Evolutionary conservation across 2,797 vertebrate genomes (phyloP), one percentile per base, ranked within the genome.

Genomic region (Crocodylus rhombifer): DNA sequence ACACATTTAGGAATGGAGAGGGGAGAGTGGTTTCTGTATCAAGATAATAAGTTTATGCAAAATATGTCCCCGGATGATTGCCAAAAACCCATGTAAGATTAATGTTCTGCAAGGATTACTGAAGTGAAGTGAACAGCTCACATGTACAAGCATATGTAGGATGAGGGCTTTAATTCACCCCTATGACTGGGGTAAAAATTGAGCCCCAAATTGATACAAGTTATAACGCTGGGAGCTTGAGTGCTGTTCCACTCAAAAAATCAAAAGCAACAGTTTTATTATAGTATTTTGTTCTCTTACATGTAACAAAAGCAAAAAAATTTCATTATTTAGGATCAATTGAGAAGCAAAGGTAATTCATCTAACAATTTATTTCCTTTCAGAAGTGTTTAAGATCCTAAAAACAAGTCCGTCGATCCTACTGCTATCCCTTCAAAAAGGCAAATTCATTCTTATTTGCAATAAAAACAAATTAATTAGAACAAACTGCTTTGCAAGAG

Each of bases 401-500:
- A 94, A 94, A 85, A 25, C 55, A 91, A 77, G 30, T 23, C 56
- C 86, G 83, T 90, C 21, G 84, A 2, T 90, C 91, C 20, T 82
- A 64, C 11, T 62, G 5, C 26, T 92, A 88, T 60, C 25, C 3
- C 18, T n/a, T 4, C 8, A 12, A 75, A 92, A 94, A 94, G 21
- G 11, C 7, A 83, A 87, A 89, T 80, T 87, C 56, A 90, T 93
- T 93, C 88, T 87, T 92, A 87, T 77, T 91, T 93, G 87, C 77
- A 93, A 90, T 87, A 94, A 96, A 94, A 93, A 20, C 25, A 92
- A 96, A 93, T 93, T 95, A 95, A 87, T 84, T 95, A 94, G 67
- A 86, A 88, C 14, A 84, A 82, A 20, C 2, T 82, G 23, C 26
- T 86, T 84, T 88, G 16, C 36, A 89, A 92, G 36, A 86, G 65